Evolutionary conservation across 2,888 invertebrate genomes (phyloP), one percentile per base, ranked within the genome.

Genomic region (Lagria hirta): DNA sequence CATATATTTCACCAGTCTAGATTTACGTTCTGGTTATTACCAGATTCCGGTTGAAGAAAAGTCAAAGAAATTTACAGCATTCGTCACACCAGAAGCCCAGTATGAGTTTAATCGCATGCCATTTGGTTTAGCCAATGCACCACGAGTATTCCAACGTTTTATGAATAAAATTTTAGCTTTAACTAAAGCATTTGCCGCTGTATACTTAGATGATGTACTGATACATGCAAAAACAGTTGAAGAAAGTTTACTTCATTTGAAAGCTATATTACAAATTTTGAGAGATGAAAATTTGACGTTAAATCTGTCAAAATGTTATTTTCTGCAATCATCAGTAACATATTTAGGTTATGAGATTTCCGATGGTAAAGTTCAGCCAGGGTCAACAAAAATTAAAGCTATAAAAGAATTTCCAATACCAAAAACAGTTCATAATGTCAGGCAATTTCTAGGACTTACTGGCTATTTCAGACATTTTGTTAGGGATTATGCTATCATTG

Each of bases 391-490:
- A 50, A 55, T 52, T 0, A 40, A 32, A 15, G 52, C 58, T 0
- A 51, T 66, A 3, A 11, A 41, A 11, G 34, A 57, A 12, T 63
- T 61, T 43, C 49, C 50, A 3, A 17, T 26, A 3, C 62, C 64
- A 2, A 44, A 24, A 3, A 55, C 47, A 16, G 52, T 58, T 1
- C 54, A 55, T 3, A 46, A 57, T 13, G 36, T 65, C 2, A 26
- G 58, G 33, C 54, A 57, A 16, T 64, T 65, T 40, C 7, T 64
- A 8, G 61, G 63, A 4, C 29, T 65, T 2, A 52, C 63, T 1
- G 47, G 48, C 1, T 63, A 55, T 48, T 64, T 62, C 22, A 27
- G 61, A 3, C 59, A 60, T 24, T 65, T 62, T 38, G 52, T 63
- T 0, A 16, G 48, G 15, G 38, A 54, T 7, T 64, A 59, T 40